A percentile compares a stretch with the other conserved stretches of the same genome.
These are phyloP conservation scores for Rhinella marina DNA, from an alignment of 2,797 vertebrate genomes.

Conservation along the genomic window DNA sequence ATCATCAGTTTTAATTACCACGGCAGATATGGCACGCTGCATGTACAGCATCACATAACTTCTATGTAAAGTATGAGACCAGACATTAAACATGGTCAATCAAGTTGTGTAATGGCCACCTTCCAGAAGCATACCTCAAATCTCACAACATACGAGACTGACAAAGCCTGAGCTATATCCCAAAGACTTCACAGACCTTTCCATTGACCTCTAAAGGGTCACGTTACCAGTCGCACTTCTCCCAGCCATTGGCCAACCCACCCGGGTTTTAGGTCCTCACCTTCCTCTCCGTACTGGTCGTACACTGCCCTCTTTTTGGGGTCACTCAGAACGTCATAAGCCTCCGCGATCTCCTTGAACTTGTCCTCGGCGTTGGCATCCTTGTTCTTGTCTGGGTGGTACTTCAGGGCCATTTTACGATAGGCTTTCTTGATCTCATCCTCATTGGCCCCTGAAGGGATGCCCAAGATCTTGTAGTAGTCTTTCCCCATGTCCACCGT, in stretches of 20 bases:
- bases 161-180: background rate
- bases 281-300: constrained; percentile 97
- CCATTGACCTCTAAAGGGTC: background rate
- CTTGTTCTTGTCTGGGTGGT: constrained; percentile 98
- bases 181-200: background rate
- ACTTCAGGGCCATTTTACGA: constrained; percentile 94
- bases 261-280: constrained; percentile 74
- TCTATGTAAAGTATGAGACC: too few species aligned
- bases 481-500: constrained; percentile 93
- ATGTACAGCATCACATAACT: too few species aligned
- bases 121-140: background rate
- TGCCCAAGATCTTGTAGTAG: constrained; percentile 96
- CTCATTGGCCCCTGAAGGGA: constrained; percentile 90
- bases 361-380: constrained; percentile 93
- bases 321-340: constrained; percentile 97
- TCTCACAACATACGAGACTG: too few species aligned
- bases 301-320: constrained; percentile 95
- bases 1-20: too few species aligned
- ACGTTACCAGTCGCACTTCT: background rate
- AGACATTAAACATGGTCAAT: background rate
- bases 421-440: constrained; percentile 99
- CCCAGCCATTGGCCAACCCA: background rate
- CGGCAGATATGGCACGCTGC: too few species aligned
- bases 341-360: constrained; percentile 97
- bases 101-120: background rate